phyloP scores from a whole-genome alignment of 2,797 vertebrate species.

The Myiotriccus ornatus region DNA sequence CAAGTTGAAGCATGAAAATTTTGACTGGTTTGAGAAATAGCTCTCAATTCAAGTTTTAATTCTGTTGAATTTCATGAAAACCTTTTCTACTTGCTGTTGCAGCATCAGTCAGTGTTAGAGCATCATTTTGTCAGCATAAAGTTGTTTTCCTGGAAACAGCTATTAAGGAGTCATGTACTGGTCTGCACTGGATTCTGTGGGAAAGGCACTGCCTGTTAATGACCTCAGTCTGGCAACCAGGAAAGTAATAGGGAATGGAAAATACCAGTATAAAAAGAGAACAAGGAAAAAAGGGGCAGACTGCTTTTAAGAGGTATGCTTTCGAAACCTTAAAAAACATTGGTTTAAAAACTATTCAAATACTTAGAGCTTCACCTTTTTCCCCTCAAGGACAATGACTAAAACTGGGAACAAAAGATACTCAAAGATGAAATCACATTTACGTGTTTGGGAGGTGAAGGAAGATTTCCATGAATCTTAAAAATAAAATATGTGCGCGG shows the following conservation, averaged over 20 bases:
- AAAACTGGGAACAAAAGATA: not conserved
- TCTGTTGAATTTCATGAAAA: not conserved
- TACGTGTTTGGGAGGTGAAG: not conserved
- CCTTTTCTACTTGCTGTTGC: not conserved
- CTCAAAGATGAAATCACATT: not conserved
- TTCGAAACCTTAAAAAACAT: not conserved
- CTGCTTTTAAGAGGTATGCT: not conserved
- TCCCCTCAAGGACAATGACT: not conserved
- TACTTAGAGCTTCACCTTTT: not conserved
- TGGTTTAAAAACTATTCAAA: not conserved
- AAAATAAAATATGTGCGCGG: not conserved
- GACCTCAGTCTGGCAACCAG: not conserved
- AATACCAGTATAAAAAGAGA: not conserved
- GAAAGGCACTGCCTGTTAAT: not conserved
- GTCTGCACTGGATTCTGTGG: not conserved
- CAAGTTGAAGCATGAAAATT: not conserved
- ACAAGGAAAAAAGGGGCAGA: not conserved
- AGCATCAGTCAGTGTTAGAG: not conserved
- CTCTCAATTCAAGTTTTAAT: not conserved
- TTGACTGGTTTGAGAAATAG: not conserved
- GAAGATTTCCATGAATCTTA: not conserved
- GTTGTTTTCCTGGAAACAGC: not conserved
- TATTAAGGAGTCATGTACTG: not conserved
- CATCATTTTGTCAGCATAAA: not conserved
- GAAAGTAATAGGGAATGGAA: constrained; percentile 13